Conservation (phyloP, 2,888 invertebrate species). For the Epinotia nisella region DNA sequence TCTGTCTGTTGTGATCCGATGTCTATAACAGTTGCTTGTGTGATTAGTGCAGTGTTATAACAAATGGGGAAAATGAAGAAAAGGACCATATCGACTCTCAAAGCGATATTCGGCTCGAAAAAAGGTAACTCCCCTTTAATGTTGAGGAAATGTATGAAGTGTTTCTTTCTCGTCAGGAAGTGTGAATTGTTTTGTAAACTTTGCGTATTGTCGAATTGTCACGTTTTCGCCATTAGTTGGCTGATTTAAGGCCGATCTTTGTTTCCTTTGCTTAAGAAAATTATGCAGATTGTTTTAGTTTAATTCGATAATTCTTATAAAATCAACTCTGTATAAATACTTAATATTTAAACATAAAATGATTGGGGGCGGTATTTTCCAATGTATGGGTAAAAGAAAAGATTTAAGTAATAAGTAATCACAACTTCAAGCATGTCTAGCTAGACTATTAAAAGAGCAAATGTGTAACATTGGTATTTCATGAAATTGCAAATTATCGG, state of each 20-base stretch:
- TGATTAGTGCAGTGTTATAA: constrained; percentile 55
- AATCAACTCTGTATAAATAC: background rate
- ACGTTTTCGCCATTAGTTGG: constrained; percentile 47
- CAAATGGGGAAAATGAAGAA: constrained; percentile 73
- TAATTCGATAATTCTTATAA: background rate
- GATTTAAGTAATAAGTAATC: too few species aligned
- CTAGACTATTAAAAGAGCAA: background rate
- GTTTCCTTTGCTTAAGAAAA: constrained; percentile 26
- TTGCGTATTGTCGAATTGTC: constrained; percentile 48
- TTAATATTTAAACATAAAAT: background rate
- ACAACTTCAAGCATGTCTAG: too few species aligned
- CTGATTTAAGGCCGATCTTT: constrained; percentile 32
- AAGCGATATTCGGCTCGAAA: constrained; percentile 77
- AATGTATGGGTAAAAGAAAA: background rate
- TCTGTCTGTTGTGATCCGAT: constrained; percentile 76
- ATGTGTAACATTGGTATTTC: constrained; percentile 19
- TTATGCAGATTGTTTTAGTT: background rate
- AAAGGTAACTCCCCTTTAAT: constrained; percentile 65
- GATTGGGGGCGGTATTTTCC: background rate
- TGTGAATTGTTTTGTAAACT: constrained; percentile 46
- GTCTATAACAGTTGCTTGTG: constrained; percentile 66
- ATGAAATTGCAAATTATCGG: constrained; percentile 24
- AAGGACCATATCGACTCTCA: constrained; percentile 78
- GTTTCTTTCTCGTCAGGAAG: constrained; percentile 33
- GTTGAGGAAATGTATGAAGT: constrained; percentile 33